Evolutionary conservation across 2,797 vertebrate genomes (phyloP), one percentile per base, ranked within the genome.

Genomic region (Urophycis tenuis): DNA sequence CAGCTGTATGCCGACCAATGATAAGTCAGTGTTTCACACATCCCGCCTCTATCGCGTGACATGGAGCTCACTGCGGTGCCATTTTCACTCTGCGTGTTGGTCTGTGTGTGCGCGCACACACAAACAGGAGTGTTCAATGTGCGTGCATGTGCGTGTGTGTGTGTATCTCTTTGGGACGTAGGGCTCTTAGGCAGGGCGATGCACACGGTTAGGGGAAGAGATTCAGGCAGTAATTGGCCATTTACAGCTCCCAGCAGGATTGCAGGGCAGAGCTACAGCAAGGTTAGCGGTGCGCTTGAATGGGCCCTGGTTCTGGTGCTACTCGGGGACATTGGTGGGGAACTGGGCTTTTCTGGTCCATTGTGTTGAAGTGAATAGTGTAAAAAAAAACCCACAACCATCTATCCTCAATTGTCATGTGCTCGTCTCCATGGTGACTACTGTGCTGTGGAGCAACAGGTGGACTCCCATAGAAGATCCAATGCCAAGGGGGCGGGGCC

Each of bases 21-120:
- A 89, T 88, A 90, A 90, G 85, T 91, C 90, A 91, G 91, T 91
- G 79, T 77, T 91, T 89, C 88, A 81, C 85, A 88, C 88, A 29
- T 29, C 85, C 79, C 73, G 67, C 85, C 77, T 85, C 83, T 77
- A 69, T 74, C 3, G 71, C 85, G 87, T 88, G 84, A 89, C 89
- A 90, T 85, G 83, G 85, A 89, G 88, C 90, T 87, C 89, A 90
- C 90, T 86, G 83, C 83, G 69, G 86, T 84, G 87, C 87, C 86
- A 90, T 90, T 90, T 89, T 85, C 81, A 84, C 78, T 74, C 79
- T 8, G 78, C 19, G 76, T 45, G 76, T n/a, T n/a, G n/a, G n/a
- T 35, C 64, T 75, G 73, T 80, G 74, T 72, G 77, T 81, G 75
- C 71, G 69, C 70, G 75, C 70, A 34, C 53, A 49, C 30, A 49